Conservation (phyloP, 2,888 invertebrate species). For the Nesidiocoris tenuis region DNA sequence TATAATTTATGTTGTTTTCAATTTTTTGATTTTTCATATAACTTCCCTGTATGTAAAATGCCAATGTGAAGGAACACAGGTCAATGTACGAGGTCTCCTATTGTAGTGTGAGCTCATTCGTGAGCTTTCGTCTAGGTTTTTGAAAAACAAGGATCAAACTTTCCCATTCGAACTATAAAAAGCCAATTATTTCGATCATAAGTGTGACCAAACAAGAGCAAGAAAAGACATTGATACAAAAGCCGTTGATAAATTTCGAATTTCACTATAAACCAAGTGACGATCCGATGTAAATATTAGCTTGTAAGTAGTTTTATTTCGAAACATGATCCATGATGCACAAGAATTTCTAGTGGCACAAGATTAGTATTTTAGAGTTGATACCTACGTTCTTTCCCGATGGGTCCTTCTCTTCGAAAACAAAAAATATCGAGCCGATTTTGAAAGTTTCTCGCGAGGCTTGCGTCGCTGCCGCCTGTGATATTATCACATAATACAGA, state of each 20-base stretch:
- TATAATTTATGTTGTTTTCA: too few relatives aligned
- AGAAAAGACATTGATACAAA: not conserved
- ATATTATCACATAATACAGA: conserved; percentile 39
- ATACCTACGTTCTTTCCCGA: not conserved
- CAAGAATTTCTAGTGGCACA: conserved; percentile 26
- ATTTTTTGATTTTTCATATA: too few relatives aligned
- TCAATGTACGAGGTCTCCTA: not conserved
- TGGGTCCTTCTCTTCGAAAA: not conserved
- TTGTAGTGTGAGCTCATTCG: too few relatives aligned
- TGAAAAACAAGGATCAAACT: too few relatives aligned
- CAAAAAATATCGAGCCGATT: not conserved
- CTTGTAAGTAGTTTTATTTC: conserved; percentile 3
- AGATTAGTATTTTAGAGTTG: not conserved
- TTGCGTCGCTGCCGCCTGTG: conserved; percentile 41
- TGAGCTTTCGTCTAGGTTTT: too few relatives aligned
- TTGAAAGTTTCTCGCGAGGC: not conserved
- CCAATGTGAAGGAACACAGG: too few relatives aligned
- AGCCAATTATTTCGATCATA: too few relatives aligned
- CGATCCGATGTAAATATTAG: not conserved
- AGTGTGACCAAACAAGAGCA: not conserved
- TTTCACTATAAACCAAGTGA: not conserved
- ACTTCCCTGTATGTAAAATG: too few relatives aligned
- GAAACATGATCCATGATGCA: conserved; percentile 22
- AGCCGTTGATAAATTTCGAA: not conserved
- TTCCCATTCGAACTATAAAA: too few relatives aligned